Percentiles rank a stretch among this genome's conserved stretches.
phyloP scores from a whole-genome alignment of 1,140 invertebrate species.

The Drosophila sp. region DNA sequence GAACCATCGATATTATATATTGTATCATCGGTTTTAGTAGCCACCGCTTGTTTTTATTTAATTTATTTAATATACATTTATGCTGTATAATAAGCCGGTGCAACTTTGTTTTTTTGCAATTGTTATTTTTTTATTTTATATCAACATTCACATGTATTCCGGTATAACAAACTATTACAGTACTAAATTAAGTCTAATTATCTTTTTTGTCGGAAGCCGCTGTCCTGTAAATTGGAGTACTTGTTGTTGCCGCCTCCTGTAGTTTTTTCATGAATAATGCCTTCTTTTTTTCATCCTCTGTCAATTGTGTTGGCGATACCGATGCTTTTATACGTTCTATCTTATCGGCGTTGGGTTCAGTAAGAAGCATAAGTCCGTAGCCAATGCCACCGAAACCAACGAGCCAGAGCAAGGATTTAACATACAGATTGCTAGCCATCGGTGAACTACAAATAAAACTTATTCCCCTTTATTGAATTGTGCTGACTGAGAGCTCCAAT shows the following conservation, averaged over 20 bases:
- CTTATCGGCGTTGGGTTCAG: constrained; percentile 86
- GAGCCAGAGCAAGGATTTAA: constrained; percentile 87
- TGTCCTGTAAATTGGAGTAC: constrained; percentile 52
- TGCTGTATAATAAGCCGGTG: too few relatives aligned
- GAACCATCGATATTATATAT: too few relatives aligned
- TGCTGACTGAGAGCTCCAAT: constrained; percentile 84
- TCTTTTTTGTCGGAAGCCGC: constrained; percentile 50
- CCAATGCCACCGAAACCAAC: constrained; percentile 86
- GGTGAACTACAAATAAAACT: constrained; percentile 9
- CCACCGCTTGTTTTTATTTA: too few relatives aligned
- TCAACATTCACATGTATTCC: constrained; percentile 28
- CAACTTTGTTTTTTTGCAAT: neutral
- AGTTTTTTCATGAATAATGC: constrained; percentile 71
- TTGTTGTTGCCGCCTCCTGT: constrained; percentile 64
- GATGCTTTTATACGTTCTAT: constrained; percentile 85
- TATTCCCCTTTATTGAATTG: constrained; percentile 56
- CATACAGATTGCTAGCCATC: constrained; percentile 84
- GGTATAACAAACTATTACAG: constrained; percentile 38
- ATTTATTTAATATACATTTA: too few relatives aligned
- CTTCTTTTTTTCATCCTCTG: constrained; percentile 60
- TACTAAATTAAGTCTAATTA: constrained; percentile 31
- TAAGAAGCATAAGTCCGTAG: constrained; percentile 86
- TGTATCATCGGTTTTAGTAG: too few relatives aligned
- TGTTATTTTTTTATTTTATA: neutral
- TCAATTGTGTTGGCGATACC: constrained; percentile 11